These are phyloP conservation scores for Menidia beryllina DNA, from an alignment of 2,113 vertebrate species.

Conservation along the genomic window DNA sequence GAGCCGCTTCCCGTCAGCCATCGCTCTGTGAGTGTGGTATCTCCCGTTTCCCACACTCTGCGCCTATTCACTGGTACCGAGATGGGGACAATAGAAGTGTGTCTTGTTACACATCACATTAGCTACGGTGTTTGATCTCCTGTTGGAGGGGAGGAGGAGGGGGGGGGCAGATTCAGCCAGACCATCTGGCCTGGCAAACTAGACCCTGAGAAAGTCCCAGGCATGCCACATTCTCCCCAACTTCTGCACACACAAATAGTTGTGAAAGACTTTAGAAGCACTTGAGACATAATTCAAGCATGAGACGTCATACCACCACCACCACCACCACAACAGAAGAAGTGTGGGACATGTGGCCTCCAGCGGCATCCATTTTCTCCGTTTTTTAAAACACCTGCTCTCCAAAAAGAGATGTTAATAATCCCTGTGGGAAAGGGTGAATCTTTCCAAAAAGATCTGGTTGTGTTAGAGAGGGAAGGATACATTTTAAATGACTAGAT, in stretches of 20 bases:
- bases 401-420: slow-evolving; percentile 29
- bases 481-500: background rate
- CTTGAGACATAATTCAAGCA: slow-evolving; percentile 69
- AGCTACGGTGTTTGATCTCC: slow-evolving; percentile 87
- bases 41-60: slow-evolving; percentile 90
- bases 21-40: slow-evolving; percentile 87
- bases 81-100: slow-evolving; percentile 88
- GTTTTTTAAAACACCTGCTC: slow-evolving; percentile 45
- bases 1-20: slow-evolving; percentile 77
- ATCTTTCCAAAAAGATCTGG: too few species aligned
- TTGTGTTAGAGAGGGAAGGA: too few species aligned
- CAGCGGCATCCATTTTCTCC: slow-evolving; percentile 7
- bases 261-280: slow-evolving; percentile 76
- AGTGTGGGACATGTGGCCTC: slow-evolving; percentile 35
- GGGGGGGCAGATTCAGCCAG: slow-evolving; percentile 64
- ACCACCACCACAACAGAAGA: slow-evolving; percentile 36
- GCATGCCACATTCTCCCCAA: slow-evolving; percentile 64
- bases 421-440: background rate
- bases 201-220: slow-evolving; percentile 80
- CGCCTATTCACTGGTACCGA: slow-evolving; percentile 82
- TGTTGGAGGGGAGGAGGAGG: slow-evolving; percentile 72
- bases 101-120: slow-evolving; percentile 93
- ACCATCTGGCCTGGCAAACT: slow-evolving; percentile 87
- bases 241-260: slow-evolving; percentile 65
- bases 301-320: slow-evolving; percentile 51